phyloP scores from a whole-genome alignment of 2,888 invertebrate genomes.

The Pristionchus maxplancki region DNA sequence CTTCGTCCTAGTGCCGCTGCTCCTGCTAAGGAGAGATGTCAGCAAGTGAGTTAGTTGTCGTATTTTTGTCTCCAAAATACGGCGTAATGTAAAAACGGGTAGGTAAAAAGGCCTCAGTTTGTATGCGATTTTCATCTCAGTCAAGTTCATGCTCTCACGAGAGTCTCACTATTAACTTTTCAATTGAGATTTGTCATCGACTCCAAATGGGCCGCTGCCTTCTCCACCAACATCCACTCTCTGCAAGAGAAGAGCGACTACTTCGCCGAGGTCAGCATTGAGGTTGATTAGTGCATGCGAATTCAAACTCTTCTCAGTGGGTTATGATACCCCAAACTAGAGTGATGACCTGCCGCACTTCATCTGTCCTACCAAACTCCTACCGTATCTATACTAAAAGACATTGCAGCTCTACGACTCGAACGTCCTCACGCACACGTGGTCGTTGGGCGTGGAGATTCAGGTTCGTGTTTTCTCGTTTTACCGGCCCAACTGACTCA shows the following conservation, averaged over 20 bases:
- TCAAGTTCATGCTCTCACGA: background rate
- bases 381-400: no score
- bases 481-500: no score
- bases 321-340: no score
- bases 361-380: no score
- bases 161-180: background rate
- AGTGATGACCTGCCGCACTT: no score
- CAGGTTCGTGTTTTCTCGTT: background rate
- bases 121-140: no score
- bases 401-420: constrained; percentile 14
- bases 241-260: background rate
- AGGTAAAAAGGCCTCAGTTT: no score
- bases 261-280: background rate
- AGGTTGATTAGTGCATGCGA: no score
- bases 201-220: background rate
- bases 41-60: background rate
- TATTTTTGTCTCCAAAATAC: background rate
- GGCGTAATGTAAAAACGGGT: background rate
- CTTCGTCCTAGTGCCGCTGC: background rate
- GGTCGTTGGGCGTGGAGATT: constrained; percentile 50
- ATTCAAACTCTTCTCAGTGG: no score
- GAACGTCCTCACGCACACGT: constrained; percentile 47
- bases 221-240: background rate
- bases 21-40: background rate
- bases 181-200: background rate